Percentiles rank a stretch among this genome's conserved stretches.
Evolutionary conservation across 2,888 invertebrate genomes (phyloP).

Genomic region (Eilema sororculum): DNA sequence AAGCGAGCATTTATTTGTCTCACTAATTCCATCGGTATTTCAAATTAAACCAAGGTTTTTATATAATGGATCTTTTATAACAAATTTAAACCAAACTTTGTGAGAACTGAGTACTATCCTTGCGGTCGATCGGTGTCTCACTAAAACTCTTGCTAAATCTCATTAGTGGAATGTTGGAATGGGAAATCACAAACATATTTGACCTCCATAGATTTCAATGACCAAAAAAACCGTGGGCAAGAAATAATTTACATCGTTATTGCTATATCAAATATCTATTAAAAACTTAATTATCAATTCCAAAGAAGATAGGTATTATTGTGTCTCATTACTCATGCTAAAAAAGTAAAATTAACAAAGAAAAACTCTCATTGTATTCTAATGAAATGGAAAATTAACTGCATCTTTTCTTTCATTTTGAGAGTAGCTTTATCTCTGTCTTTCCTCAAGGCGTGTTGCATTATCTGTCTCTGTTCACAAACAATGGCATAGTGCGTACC

Average conservation of each 20-base stretch:
- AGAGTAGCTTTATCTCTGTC: conserved; percentile 59
- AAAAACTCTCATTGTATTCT: conserved; percentile 68
- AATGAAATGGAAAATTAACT: conserved; percentile 70
- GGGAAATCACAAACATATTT: background rate
- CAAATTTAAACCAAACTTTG: too few relatives aligned
- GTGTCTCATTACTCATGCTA: conserved; percentile 35
- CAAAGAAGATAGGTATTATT: conserved; percentile 29
- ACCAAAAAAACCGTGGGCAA: background rate
- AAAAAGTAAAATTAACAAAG: conserved; percentile 56
- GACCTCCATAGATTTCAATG: background rate
- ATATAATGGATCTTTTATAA: too few relatives aligned
- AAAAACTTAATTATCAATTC: conserved; percentile 23
- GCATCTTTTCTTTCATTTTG: conserved; percentile 57
- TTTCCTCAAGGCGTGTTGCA: conserved; percentile 46
- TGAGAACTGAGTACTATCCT: too few relatives aligned
- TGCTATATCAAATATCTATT: conserved; percentile 3
- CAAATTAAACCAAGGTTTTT: too few relatives aligned
- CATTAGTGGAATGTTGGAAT: background rate
- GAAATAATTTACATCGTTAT: background rate
- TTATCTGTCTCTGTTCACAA: conserved; percentile 77
- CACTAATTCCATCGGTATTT: too few relatives aligned
- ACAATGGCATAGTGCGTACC: conserved; percentile 83
- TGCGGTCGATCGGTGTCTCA: background rate
- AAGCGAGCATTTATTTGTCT: too few relatives aligned
- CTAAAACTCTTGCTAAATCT: background rate